These are phyloP conservation scores for human DNA, from an alignment of 2,113 vertebrate species.

Conservation along the genomic window GRCh38 chr11:117489001-117489500, in stretches of 20 bases:
- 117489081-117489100: background rate
- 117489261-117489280: background rate
- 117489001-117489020: background rate
- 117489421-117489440: conserved; percentile 72
- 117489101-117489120: background rate
- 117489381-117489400: conserved; percentile 78
- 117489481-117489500: background rate
- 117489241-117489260: fast-evolving
- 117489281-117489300: conserved; percentile 46
- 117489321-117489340: conserved; percentile 74
- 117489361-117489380: conserved; percentile 80
- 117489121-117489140: background rate
- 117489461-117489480: background rate
- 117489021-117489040: background rate
- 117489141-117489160: fast-evolving
- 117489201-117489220: background rate
- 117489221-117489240: background rate
- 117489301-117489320: conserved; percentile 75
- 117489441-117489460: conserved; percentile 54
- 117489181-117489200: background rate
- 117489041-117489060: background rate
- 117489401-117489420: conserved; percentile 83
- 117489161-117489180: background rate
- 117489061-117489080: background rate
- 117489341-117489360: conserved; percentile 74